Conservation (phyloP, 1,140 invertebrate genomes). For the Vanessa atalanta region DNA sequence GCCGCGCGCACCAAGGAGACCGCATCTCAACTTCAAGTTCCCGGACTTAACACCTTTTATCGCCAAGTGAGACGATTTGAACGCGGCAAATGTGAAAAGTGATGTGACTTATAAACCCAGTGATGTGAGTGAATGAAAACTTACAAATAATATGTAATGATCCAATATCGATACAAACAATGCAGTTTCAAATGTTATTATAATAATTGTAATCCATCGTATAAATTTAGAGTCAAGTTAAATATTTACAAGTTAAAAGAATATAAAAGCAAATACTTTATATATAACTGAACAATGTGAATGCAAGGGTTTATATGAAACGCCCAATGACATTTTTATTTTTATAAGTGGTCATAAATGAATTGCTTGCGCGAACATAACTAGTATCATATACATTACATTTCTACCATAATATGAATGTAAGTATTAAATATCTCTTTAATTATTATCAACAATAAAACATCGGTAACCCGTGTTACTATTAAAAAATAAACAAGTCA, state of each 20-base stretch:
- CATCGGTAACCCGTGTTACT: background rate
- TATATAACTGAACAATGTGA: background rate
- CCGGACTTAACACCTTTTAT: constrained; percentile 71
- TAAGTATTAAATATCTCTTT: background rate
- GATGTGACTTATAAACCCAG: constrained; percentile 8
- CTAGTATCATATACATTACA: too few relatives aligned
- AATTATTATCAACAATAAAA: background rate
- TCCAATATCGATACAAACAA: background rate
- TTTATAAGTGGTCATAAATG: constrained; percentile 20
- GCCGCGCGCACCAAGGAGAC: constrained; percentile 56
- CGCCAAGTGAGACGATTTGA: constrained; percentile 56
- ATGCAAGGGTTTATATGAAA: background rate
- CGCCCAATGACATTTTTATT: background rate
- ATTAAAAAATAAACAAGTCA: background rate
- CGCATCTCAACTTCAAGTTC: constrained; percentile 73
- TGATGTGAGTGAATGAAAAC: constrained; percentile 4
- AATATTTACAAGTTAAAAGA: background rate
- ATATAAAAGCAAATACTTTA: background rate
- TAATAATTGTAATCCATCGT: background rate
- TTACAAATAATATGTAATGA: background rate
- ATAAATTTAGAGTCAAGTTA: background rate
- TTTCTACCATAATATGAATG: background rate
- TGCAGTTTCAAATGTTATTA: background rate
- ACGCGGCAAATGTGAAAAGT: background rate
- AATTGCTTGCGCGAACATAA: constrained; percentile 1